Conservation (phyloP, 2,797 vertebrate genomes). For the Galagoides demidoff region DNA sequence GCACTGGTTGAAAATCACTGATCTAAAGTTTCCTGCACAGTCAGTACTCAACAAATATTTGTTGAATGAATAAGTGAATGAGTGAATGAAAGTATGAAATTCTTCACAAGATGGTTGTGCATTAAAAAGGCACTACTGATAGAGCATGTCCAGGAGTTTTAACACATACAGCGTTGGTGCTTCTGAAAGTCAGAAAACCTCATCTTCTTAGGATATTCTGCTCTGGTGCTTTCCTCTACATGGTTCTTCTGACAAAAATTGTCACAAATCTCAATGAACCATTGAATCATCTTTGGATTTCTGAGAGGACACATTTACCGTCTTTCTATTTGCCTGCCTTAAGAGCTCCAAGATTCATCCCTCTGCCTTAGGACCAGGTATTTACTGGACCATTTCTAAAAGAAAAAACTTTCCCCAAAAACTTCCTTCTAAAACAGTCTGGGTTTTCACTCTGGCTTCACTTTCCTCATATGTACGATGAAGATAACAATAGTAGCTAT, state of each 20-base stretch:
- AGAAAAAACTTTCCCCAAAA: slow-evolving; percentile 19
- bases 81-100: background rate
- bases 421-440: background rate
- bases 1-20: too few species aligned
- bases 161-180: background rate
- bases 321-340: background rate
- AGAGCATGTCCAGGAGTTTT: background rate
- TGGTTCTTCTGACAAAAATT: background rate
- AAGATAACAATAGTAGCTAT: background rate
- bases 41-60: background rate
- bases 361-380: background rate
- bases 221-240: background rate
- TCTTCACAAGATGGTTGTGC: background rate
- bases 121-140: background rate
- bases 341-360: background rate
- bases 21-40: too few species aligned
- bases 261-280: background rate
- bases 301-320: background rate
- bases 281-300: background rate
- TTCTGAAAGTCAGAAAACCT: background rate
- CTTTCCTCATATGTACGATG: background rate
- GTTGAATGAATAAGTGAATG: background rate
- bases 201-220: background rate
- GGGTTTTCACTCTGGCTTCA: background rate
- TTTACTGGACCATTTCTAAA: background rate